Percentiles rank a stretch among this genome's conserved stretches.
Conservation (phyloP, 2,113 vertebrate genomes). For the Pterocles gutturalis region DNA sequence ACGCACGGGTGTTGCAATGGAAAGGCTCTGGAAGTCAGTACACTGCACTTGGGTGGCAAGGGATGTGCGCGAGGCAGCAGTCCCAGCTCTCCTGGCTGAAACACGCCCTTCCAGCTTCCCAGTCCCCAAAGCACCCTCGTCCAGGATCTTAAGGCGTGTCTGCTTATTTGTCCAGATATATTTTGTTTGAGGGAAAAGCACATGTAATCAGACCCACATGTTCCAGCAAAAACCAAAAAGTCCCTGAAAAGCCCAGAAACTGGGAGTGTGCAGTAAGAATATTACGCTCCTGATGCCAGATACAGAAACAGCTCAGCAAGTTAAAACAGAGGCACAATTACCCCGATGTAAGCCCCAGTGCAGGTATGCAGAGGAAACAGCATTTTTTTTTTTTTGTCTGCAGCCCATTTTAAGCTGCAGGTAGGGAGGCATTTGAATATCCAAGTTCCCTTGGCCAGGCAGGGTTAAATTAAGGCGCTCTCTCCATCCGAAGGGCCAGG, state of each 20-base stretch:
- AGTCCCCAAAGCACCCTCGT: not conserved
- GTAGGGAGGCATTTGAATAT: not conserved
- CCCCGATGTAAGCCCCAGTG: not conserved
- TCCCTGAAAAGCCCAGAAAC: not conserved
- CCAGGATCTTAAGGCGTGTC: constrained; percentile 4
- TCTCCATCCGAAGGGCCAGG: accelerated
- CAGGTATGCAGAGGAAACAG: not conserved
- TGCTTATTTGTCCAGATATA: constrained; percentile 11
- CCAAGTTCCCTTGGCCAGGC: not conserved
- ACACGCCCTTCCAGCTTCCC: not conserved
- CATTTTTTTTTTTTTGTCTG: not conserved
- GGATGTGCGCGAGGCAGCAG: not conserved
- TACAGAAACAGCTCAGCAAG: not conserved
- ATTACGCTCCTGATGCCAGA: not conserved
- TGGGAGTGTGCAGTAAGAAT: not conserved
- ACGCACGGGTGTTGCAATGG: not conserved
- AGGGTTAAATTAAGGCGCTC: not conserved
- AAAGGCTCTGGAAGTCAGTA: not conserved
- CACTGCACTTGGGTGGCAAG: accelerated
- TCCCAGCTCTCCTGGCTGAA: not conserved
- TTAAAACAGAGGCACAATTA: not conserved
- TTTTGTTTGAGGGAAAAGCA: not conserved
- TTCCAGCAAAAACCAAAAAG: not conserved
- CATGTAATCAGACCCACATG: not conserved
- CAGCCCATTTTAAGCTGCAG: not conserved